phyloP scores from a whole-genome alignment of 2,888 invertebrate species.

The Cantharis nigra region DNA sequence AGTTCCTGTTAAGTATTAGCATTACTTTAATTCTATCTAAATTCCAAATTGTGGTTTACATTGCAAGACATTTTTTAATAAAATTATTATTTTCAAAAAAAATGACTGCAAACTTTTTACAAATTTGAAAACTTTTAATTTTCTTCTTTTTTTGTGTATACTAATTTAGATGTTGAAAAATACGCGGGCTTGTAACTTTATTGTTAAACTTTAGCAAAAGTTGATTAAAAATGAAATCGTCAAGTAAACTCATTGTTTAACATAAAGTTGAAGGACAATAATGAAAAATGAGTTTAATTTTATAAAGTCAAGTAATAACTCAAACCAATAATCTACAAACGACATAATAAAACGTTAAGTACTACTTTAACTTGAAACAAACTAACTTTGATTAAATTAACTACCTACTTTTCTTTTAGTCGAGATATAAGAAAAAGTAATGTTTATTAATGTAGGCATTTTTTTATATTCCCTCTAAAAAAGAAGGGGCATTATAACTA shows the following conservation, averaged over 20 bases:
- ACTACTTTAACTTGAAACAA: slow-evolving; percentile 29
- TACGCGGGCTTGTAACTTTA: background rate
- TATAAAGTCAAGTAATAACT: slow-evolving; percentile 28
- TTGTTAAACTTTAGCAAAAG: background rate
- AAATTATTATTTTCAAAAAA: background rate
- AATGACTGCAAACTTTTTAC: background rate
- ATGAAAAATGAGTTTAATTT: slow-evolving; percentile 26
- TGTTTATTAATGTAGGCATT: background rate
- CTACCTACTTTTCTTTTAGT: background rate
- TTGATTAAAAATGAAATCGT: background rate
- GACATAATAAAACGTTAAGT: slow-evolving; percentile 35
- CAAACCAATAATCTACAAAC: slow-evolving; percentile 30
- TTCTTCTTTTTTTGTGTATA: background rate
- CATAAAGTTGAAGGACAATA: slow-evolving; percentile 25
- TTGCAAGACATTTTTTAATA: background rate
- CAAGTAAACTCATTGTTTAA: slow-evolving; percentile 22
- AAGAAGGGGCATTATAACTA: background rate
- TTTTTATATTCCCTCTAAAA: background rate
- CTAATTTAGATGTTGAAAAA: background rate
- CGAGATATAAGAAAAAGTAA: background rate
- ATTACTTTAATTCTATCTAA: background rate
- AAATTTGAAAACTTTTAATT: background rate
- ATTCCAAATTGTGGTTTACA: background rate
- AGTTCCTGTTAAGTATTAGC: background rate
- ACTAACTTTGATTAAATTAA: slow-evolving; percentile 37